Percentiles rank a stretch among this genome's conserved stretches.
These are phyloP conservation scores for Paramisgurnus dabryanus DNA, from an alignment of 2,113 vertebrate genomes.

Conservation along the genomic window DNA sequence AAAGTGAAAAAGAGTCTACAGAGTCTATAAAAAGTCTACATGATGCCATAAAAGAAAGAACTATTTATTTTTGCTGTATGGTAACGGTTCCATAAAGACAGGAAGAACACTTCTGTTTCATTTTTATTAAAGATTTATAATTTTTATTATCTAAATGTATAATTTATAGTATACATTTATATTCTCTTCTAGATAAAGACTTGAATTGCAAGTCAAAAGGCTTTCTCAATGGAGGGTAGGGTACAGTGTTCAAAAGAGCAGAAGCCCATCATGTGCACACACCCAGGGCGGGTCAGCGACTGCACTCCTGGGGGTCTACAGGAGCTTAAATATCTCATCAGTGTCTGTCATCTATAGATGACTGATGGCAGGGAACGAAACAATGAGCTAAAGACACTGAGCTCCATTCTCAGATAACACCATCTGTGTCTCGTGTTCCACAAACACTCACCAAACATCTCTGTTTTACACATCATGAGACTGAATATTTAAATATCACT, in stretches of 20 bases:
- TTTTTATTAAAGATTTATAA: too few species aligned
- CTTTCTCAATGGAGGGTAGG: background rate
- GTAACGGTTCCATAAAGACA: too few species aligned
- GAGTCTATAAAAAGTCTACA: too few species aligned
- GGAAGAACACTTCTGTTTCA: too few species aligned
- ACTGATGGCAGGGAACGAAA: constrained; percentile 58
- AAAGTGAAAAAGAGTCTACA: too few species aligned
- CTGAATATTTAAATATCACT: constrained; percentile 17
- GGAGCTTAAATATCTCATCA: constrained; percentile 36
- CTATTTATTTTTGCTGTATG: too few species aligned
- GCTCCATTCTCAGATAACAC: constrained; percentile 68
- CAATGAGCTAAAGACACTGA: constrained; percentile 59
- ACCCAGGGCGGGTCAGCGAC: background rate
- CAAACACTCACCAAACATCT: constrained; percentile 12
- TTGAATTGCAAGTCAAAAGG: background rate
- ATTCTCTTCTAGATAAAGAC: background rate
- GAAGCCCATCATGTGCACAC: too few species aligned
- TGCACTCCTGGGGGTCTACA: constrained; percentile 29
- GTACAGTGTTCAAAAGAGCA: too few species aligned
- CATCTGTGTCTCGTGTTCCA: constrained; percentile 55
- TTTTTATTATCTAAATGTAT: too few species aligned
- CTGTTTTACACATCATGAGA: background rate
- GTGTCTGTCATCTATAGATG: constrained; percentile 47
- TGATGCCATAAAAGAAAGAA: too few species aligned
- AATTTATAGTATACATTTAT: too few species aligned